Base-by-base conservation (phyloP, 2,113 vertebrate species). In the Malurus alboscapulatus region DNA sequence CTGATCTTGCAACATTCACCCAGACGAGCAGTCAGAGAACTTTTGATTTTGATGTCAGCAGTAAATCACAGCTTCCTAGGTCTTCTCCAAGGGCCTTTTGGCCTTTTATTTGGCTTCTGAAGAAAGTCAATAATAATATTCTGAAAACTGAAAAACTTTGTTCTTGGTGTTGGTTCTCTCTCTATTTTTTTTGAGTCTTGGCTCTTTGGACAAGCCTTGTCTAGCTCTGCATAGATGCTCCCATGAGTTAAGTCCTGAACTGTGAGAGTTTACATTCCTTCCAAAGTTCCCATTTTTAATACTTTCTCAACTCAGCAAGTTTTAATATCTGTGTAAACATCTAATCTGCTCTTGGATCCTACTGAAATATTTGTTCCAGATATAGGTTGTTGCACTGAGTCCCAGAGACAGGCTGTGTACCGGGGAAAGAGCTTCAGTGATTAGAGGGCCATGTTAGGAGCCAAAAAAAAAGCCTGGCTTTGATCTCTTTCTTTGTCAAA, bases 221-320 rank as follows among this genome's bases (percentile, higher is more conserved):
- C 5, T 13, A 48, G 11, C 2, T 45, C 19, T 32, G 3, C 2
- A 1, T 16, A 14, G 5, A 13, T 14, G 3, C 1, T 84, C 48
- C 59, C 11, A 17, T 2, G 4, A 67, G 20, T 38, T 32, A 73
- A 57, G 14, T 61, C 48, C 38, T 74, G 42, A 93, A 27, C 19
- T 34, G 17, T 44, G 5, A 74, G 13, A 17, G 6, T 45, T 55
- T 67, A 22, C 3, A 40, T 58, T 88, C 7, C 24, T 77, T 65
- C 25, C 51, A 44, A 68, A 27, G 10, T 6, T 78, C 7, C 36
- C 4, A n/a, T 26, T 85, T 90, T 66, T n/a, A 66, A 14, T 32
- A 58, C 20, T 72, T 61, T 88, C 24, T 71, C 47, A 82, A 29
- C 3, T 55, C 24, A 54, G 17, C 22, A 71, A 3, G 1, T 36